Evolutionary conservation across 2,113 vertebrate genomes (phyloP).

Genomic region (Ranitomeya variabilis): DNA sequence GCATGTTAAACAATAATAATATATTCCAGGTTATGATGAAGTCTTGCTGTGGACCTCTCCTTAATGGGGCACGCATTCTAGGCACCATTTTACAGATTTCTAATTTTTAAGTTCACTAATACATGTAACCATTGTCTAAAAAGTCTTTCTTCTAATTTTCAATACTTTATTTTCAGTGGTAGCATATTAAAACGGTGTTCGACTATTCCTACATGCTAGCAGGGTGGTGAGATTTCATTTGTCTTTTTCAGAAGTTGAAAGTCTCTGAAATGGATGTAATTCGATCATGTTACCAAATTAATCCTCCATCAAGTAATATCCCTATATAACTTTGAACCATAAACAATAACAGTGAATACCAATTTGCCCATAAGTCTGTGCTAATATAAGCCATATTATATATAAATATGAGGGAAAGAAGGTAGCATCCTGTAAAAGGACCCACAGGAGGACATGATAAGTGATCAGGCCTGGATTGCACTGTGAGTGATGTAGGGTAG

Average conservation of each 20-base stretch:
- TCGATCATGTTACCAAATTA: neutral
- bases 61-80: neutral
- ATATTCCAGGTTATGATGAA: slow-evolving; percentile 25
- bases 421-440: too few species aligned
- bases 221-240: neutral
- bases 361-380: too few species aligned
- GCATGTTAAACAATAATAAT: slow-evolving; percentile 2
- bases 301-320: neutral
- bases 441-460: too few species aligned
- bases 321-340: neutral
- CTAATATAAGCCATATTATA: too few species aligned
- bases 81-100: neutral
- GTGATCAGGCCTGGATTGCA: too few species aligned
- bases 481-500: too few species aligned
- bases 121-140: neutral
- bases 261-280: neutral
- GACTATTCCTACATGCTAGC: neutral
- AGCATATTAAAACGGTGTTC: neutral
- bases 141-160: neutral
- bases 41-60: neutral
- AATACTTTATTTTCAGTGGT: neutral
- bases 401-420: too few species aligned
- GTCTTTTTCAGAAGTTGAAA: neutral
- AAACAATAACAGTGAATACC: too few species aligned
- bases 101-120: neutral